These are phyloP conservation scores for Drosophila sordidula DNA, from an alignment of 2,888 invertebrate genomes.

Conservation along the genomic window DNA sequence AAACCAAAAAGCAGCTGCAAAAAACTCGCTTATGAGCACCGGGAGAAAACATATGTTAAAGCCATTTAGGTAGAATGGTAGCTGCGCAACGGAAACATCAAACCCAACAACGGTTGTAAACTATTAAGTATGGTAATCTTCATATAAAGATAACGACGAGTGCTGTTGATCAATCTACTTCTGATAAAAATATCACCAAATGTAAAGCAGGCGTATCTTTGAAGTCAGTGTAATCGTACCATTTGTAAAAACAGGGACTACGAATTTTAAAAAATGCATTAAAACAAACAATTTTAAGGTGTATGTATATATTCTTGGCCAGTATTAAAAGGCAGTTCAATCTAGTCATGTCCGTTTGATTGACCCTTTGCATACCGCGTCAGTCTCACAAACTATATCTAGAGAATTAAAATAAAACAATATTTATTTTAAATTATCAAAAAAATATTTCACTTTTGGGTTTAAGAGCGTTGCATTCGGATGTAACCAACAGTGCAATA, in stretches of 20 bases:
- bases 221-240: background rate
- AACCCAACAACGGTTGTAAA: constrained; percentile 58
- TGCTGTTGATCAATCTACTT: constrained; percentile 28
- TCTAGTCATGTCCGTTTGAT: too few relatives aligned
- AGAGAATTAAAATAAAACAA: too few relatives aligned
- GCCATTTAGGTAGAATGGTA: constrained; percentile 39
- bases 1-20: constrained; percentile 32
- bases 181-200: constrained; percentile 23
- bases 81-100: constrained; percentile 65
- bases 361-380: too few relatives aligned
- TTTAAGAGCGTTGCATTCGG: too few relatives aligned
- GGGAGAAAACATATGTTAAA: constrained; percentile 43
- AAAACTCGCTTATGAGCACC: constrained; percentile 32
- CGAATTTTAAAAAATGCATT: background rate
- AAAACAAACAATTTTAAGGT: background rate
- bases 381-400: too few relatives aligned
- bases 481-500: too few relatives aligned
- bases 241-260: background rate
- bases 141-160: constrained; percentile 46
- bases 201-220: constrained; percentile 7
- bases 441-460: too few relatives aligned
- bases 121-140: constrained; percentile 61
- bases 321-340: too few relatives aligned
- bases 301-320: too few relatives aligned
- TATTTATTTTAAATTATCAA: too few relatives aligned